Evolutionary conservation across 2,113 vertebrate genomes (phyloP).

Genomic region (Platanista minor): DNA sequence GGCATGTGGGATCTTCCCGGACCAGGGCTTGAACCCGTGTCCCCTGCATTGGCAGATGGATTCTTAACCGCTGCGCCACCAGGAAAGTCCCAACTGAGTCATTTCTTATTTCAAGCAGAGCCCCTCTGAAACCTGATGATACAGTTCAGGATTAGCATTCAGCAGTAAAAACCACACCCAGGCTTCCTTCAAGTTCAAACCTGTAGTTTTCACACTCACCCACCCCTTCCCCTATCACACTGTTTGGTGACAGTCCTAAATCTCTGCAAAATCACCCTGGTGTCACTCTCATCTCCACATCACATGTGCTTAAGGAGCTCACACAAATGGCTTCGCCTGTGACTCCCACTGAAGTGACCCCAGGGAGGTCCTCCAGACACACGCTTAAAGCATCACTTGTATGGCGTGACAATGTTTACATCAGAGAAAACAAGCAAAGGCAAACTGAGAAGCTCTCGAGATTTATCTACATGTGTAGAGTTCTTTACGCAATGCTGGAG

Average conservation of each 20-base stretch:
- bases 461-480: fast-evolving
- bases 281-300: background rate
- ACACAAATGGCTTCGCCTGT: too few relatives aligned
- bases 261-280: background rate
- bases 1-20: too few relatives aligned
- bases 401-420: background rate
- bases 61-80: too few relatives aligned
- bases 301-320: background rate
- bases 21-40: too few relatives aligned
- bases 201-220: background rate
- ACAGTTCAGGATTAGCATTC: background rate
- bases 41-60: too few relatives aligned
- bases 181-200: background rate
- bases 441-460: background rate
- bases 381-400: background rate
- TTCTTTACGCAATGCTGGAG: too few relatives aligned
- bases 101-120: background rate
- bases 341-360: background rate
- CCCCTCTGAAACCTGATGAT: too few relatives aligned
- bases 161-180: background rate
- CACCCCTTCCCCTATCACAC: background rate
- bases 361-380: background rate
- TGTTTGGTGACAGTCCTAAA: background rate
- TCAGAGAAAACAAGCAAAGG: background rate
- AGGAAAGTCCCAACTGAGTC: background rate